Base-by-base conservation (phyloP, 2,113 vertebrate genomes). In the Sus scrofa region DNA sequence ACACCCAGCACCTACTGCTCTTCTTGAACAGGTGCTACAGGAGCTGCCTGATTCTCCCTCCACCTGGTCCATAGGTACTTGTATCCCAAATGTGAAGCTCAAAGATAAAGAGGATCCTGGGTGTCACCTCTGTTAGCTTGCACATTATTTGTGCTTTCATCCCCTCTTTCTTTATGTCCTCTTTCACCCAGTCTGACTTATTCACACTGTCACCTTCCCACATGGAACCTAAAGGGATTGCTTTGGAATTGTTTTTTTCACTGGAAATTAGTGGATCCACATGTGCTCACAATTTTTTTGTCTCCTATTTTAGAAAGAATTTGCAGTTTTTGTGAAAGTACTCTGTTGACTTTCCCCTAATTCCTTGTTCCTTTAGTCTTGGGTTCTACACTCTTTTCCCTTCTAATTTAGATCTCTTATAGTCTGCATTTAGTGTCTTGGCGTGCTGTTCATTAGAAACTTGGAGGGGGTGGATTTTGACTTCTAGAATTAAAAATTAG, bases 221-320 rank as follows among this genome's bases (percentile, higher is more conserved):
- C 32, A 10, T 13, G 20, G 75, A 75, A 70, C 26, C 34, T 62
- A 70, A 54, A 67, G 50, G 37, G 30, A 73, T 34, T 68, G 8
- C 90, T 89, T 89, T 75, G 56, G 58, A 74, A 74, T 79, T 58
- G 32, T 68, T 86, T 92, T 68, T 86, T 92, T 90, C 62, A 56
- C 54, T 32, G 30, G 73, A 82, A 77, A 37, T 77, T 4, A 54
- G 19, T 60, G 32, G 89, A 92, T 86, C 19, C 56, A 54, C 18
- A 37, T 62, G 13, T 54, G n/a, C 13, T 89, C 20, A 86, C 39
- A 75, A 14, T 30, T 39, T 75, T 77, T 39, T 32, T 6, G 60
- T 39, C 6, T 74, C 3, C 32, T 93, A 26, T 63, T 94, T 88
- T 56, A 89, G 83, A 86, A 67, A 30, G 30, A 56, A 58, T 50